Percentiles rank a stretch among this genome's conserved stretches.
These are phyloP conservation scores for Tetrao urogallus DNA, from an alignment of 2,113 vertebrate genomes.

Conservation along the genomic window DNA sequence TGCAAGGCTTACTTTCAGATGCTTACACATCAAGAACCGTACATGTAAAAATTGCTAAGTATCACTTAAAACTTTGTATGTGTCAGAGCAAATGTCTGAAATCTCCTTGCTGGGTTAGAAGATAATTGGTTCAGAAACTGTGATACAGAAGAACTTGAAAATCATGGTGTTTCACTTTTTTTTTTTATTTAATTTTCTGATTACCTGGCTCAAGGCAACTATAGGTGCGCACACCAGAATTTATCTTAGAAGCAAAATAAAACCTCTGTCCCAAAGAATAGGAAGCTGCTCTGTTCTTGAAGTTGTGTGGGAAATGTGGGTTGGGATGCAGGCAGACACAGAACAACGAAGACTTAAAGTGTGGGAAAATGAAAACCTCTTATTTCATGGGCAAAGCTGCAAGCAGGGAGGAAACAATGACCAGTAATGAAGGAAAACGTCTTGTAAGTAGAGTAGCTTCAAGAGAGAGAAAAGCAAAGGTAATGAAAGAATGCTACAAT, in stretches of 20 bases:
- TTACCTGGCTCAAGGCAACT: not conserved
- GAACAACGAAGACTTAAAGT: not conserved
- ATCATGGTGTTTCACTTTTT: not conserved
- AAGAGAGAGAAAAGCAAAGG: conserved; percentile 1
- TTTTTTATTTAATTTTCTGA: not conserved
- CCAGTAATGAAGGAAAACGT: not conserved
- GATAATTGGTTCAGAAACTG: not conserved
- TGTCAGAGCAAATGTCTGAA: not conserved
- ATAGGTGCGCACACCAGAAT: not conserved
- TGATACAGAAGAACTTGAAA: not conserved
- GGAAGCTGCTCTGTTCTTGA: not conserved
- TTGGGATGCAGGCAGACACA: not conserved
- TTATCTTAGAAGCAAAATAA: not conserved
- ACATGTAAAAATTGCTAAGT: not conserved
- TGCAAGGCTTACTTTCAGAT: not conserved
- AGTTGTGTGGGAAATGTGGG: not conserved
- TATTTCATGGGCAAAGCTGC: not conserved
- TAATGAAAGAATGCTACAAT: not conserved
- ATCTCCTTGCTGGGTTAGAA: not conserved
- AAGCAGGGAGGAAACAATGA: not conserved
- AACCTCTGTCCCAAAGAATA: not conserved
- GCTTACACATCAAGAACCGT: not conserved
- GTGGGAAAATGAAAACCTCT: not conserved
- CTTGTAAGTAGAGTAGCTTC: not conserved
- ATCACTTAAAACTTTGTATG: not conserved